Conservation (phyloP, 2,888 invertebrate species). For the Campoletis raptor region DNA sequence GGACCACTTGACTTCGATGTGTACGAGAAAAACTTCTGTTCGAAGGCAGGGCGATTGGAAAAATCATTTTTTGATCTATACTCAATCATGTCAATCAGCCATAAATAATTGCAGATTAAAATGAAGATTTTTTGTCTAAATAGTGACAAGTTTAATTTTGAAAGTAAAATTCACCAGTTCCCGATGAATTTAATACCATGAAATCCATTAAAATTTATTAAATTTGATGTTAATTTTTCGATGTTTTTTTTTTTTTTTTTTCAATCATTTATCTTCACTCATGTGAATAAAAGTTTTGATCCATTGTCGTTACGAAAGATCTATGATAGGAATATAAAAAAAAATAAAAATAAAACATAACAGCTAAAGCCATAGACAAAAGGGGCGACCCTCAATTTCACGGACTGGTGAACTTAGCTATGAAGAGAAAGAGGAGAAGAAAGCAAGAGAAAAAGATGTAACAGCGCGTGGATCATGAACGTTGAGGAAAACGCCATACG, state of each 20-base stretch:
- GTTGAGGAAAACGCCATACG: constrained; percentile 35
- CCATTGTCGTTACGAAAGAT: background rate
- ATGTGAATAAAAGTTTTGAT: background rate
- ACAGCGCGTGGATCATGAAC: constrained; percentile 62
- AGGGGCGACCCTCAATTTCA: constrained; percentile 83
- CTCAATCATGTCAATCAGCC: background rate
- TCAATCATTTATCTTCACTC: background rate
- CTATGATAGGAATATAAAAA: background rate
- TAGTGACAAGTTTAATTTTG: background rate
- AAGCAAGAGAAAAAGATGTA: constrained; percentile 27
- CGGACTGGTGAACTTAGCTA: constrained; percentile 77
- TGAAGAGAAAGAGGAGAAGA: constrained; percentile 1
- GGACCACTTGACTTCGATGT: background rate
- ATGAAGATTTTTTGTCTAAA: background rate
- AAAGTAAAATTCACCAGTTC: no score
- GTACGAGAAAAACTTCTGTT: background rate
- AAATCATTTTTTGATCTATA: background rate
- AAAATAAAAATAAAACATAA: constrained; percentile 22
- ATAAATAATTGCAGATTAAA: background rate
- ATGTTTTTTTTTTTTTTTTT: no score
- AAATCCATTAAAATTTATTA: background rate
- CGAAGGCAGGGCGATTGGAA: background rate
- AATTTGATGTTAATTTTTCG: background rate
- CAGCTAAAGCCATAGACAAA: constrained; percentile 67
- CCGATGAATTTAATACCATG: no score